Percentiles rank a stretch among this genome's conserved stretches.
Conservation (phyloP, 1,140 invertebrate species). For the Catajapyx aquilonaris region DNA sequence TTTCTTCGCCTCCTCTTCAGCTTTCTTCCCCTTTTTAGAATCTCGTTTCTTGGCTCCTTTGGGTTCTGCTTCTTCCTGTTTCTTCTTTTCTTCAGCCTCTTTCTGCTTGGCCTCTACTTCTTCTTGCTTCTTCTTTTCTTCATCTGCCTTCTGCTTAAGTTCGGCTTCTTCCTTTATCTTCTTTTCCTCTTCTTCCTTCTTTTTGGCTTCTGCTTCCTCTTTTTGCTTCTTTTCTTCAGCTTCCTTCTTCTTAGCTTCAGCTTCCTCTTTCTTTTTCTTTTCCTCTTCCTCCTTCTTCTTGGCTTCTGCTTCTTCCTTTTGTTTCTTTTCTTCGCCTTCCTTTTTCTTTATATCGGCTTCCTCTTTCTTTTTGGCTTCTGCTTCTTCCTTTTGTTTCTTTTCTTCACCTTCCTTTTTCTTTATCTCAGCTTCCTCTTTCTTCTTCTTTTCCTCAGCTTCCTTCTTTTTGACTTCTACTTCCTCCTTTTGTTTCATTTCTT, state of each 20-base stretch:
- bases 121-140: conserved; percentile 9
- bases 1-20: conserved; percentile 7
- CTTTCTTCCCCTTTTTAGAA: conserved; percentile 1
- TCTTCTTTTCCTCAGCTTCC: conserved; percentile 7
- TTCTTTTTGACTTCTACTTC: conserved; percentile 9
- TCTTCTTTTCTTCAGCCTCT: conserved; percentile 8
- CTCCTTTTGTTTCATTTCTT: conserved; percentile 2
- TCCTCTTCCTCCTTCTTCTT: conserved; percentile 10
- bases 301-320: conserved; percentile 12
- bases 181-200: conserved; percentile 11
- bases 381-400: conserved; percentile 12
- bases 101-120: conserved; percentile 8
- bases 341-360: conserved; percentile 12
- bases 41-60: conserved; percentile 8
- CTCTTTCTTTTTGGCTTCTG: conserved; percentile 12
- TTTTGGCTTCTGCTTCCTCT: conserved; percentile 11
- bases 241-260: conserved; percentile 11
- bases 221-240: conserved; percentile 11
- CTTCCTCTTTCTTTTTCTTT: conserved; percentile 10
- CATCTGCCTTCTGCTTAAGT: conserved; percentile 10
- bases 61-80: conserved; percentile 6
- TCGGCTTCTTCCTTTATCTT: conserved; percentile 12
- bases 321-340: conserved; percentile 12
- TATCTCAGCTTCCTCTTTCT: conserved; percentile 12
- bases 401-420: conserved; percentile 10